phyloP scores from a whole-genome alignment of 2,113 vertebrate species.

The Scatophagus argus region DNA sequence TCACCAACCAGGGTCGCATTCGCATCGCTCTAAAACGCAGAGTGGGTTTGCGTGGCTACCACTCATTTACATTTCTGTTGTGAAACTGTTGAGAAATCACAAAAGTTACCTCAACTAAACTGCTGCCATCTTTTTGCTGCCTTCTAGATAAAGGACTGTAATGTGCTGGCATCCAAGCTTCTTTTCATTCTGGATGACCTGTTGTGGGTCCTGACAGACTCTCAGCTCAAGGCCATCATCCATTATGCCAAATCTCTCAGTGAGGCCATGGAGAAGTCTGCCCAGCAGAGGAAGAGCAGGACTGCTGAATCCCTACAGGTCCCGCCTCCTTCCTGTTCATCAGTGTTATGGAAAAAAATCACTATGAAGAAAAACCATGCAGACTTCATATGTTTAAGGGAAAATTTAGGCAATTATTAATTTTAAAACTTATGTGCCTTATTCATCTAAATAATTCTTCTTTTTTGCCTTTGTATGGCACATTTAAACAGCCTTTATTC shows the following conservation, averaged over 20 bases:
- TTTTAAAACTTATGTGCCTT: not conserved
- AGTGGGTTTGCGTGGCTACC: slow-evolving; percentile 78
- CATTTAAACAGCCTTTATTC: too few relatives aligned
- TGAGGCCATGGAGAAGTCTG: slow-evolving; percentile 96
- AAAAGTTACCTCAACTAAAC: not conserved
- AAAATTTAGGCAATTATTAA: not conserved
- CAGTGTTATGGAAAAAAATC: not conserved
- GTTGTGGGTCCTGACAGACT: slow-evolving; percentile 98
- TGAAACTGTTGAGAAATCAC: not conserved
- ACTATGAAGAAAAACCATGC: not conserved
- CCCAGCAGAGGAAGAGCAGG: slow-evolving; percentile 93
- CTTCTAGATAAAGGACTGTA: slow-evolving; percentile 94
- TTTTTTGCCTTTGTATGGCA: too few relatives aligned
- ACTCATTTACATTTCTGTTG: not conserved
- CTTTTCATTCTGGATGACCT: slow-evolving; percentile 96
- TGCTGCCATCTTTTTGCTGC: not conserved
- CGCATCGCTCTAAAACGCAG: slow-evolving; percentile 96
- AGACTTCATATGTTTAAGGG: not conserved
- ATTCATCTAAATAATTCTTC: too few relatives aligned
- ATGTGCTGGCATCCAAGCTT: slow-evolving; percentile 96
- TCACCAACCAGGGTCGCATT: slow-evolving; percentile 97
- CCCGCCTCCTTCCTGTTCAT: not conserved
- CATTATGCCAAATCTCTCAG: slow-evolving; percentile 96
- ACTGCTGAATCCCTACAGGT: slow-evolving; percentile 84
- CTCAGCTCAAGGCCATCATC: slow-evolving; percentile 97